Evolutionary conservation across 2,888 invertebrate genomes (phyloP), one percentile per base, ranked within the genome.

Genomic region (Danaus chrysippus): DNA sequence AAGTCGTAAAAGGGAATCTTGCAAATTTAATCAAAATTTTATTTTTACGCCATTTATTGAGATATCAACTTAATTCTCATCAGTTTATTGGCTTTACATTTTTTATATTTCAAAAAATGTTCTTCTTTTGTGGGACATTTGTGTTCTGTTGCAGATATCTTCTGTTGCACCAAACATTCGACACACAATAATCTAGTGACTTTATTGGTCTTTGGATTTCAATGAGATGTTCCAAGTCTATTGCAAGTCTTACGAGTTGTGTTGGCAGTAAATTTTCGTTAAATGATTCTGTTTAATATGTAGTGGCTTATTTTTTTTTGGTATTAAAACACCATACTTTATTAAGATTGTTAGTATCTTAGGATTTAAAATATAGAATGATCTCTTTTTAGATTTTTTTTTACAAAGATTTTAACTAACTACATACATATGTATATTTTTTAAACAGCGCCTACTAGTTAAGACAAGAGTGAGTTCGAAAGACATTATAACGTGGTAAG

Each of bases 401-500:
- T 9, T 10, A 15, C 10, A 13, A 5, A 46, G 6, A n/a, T 13
- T 46, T 15, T 49, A 10, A 10, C 17, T 2, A 49, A 49, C 13
- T 15, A 46, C 10, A n/a, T 17, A 17, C 13, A 46, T 46, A 62
- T 62, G 64, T 61, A 63, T 61, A 58, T 68, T 66, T 66, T 60
- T 61, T 60, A 66, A 69, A 61, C 65, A 62, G 66, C 59, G 61
- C 62, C 66, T 68, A 67, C 68, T 67, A 70, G 68, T 67, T 62
- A 34, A 65, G 68, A 63, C 59, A 52, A 63, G 59, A 72, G 71
- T 71, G 71, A 71, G 71, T 73, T 71, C 70, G 70, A 70, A 69
- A 69, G 66, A 72, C 67, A 69, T 72, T 49, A 56, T 68, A 70
- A 63, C 61, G 64, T 68, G 57, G 70, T 73, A 71, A 64, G 66